Percentiles rank a stretch among this genome's conserved stretches.
These are phyloP conservation scores for Pollachius pollachius DNA, from an alignment of 2,113 vertebrate genomes.

Conservation along the genomic window DNA sequence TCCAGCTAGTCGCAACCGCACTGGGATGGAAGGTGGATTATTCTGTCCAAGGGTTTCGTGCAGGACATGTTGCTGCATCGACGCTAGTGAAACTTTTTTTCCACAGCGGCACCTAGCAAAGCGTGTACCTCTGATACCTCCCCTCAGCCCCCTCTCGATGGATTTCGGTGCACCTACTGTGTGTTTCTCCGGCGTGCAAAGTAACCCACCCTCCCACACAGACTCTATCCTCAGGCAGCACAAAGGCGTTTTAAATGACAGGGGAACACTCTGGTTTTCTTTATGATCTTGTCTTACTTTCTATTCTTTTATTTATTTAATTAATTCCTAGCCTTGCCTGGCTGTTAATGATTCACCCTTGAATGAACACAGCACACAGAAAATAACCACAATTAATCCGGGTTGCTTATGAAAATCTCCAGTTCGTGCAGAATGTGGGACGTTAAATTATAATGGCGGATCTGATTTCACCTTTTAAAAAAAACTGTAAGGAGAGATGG, in stretches of 20 bases:
- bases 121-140: too few relatives aligned
- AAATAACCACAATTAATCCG: constrained; percentile 7
- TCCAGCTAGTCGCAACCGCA: neutral
- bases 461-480: neutral
- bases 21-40: neutral
- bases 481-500: neutral
- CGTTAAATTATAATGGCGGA: neutral
- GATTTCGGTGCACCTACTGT: too few relatives aligned
- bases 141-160: too few relatives aligned
- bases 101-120: too few relatives aligned
- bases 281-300: constrained; percentile 42
- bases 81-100: too few relatives aligned
- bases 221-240: too few relatives aligned
- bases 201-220: too few relatives aligned
- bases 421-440: neutral
- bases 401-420: neutral
- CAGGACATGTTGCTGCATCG: too few relatives aligned
- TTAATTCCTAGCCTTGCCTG: constrained; percentile 8
- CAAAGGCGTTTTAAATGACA: constrained; percentile 62
- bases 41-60: too few relatives aligned
- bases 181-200: too few relatives aligned
- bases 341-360: constrained; percentile 49
- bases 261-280: constrained; percentile 50
- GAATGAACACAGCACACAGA: constrained; percentile 27
- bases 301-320: neutral